Evolutionary conservation across 2,888 invertebrate species (phyloP).

Genomic region (Monopis laevigella): DNA sequence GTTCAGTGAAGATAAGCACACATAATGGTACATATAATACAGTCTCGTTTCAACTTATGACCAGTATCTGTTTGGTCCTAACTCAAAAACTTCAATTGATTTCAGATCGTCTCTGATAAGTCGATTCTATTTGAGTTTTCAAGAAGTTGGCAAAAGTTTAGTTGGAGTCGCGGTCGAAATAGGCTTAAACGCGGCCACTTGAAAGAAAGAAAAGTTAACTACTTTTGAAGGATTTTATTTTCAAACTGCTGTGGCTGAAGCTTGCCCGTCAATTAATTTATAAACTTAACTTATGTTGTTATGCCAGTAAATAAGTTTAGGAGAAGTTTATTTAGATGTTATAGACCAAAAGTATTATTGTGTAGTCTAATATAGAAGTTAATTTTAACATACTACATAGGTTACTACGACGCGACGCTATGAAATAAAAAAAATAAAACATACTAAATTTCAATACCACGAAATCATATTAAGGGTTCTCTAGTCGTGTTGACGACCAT

Average conservation of each 20-base stretch:
- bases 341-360: neutral
- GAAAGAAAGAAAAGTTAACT: slow-evolving; percentile 28
- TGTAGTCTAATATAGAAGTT: neutral
- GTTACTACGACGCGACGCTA: neutral
- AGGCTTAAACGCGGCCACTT: slow-evolving; percentile 46
- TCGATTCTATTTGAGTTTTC: slow-evolving; percentile 41
- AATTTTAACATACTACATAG: neutral
- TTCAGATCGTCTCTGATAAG: slow-evolving; percentile 27
- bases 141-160: slow-evolving; percentile 40
- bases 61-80: too few species aligned
- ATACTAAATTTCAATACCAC: too few species aligned
- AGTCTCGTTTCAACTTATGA: too few species aligned
- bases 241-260: neutral
- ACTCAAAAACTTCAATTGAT: slow-evolving; percentile 42
- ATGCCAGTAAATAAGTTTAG: neutral
- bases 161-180: slow-evolving; percentile 44
- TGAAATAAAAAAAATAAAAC: too few species aligned
- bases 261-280: neutral
- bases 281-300: neutral
- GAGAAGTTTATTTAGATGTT: too few species aligned
- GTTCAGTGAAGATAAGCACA: too few species aligned
- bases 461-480: too few species aligned
- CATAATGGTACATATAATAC: too few species aligned
- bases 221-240: slow-evolving; percentile 32
- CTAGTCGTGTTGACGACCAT: too few species aligned